Percentiles rank a stretch among this genome's conserved stretches.
phyloP scores from a whole-genome alignment of 2,113 vertebrate species.

The Pholis gunnellus region DNA sequence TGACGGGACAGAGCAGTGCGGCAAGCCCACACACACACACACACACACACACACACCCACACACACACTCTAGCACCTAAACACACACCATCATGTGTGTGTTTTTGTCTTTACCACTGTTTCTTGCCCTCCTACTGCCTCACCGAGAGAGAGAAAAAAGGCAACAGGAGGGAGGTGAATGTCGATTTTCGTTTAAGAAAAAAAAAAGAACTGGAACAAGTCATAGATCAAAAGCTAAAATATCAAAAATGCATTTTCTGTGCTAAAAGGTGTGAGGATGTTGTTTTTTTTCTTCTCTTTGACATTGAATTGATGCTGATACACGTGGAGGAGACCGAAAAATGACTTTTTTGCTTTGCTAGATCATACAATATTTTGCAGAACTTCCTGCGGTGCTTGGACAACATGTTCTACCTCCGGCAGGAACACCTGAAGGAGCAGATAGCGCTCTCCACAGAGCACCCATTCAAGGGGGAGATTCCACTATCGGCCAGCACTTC shows the following conservation, averaged over 20 bases:
- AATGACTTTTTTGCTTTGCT: background rate
- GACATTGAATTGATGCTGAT: slow-evolving; percentile 15
- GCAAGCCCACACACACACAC: slow-evolving; percentile 24
- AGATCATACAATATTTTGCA: slow-evolving; percentile 1
- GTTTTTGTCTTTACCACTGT: slow-evolving; percentile 11
- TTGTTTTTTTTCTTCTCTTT: background rate
- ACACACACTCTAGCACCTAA: slow-evolving; percentile 10
- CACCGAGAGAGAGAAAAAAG: slow-evolving; percentile 25
- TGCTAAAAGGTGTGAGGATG: background rate
- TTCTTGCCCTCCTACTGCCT: background rate
- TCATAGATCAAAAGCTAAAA: slow-evolving; percentile 33
- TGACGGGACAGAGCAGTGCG: slow-evolving; percentile 43
- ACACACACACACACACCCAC: slow-evolving; percentile 9
- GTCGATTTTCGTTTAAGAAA: slow-evolving; percentile 34
- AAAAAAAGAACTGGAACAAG: slow-evolving; percentile 30
- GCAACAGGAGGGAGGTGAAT: slow-evolving; percentile 7
- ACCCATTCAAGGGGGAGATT: background rate
- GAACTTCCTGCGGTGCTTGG: slow-evolving; percentile 1
- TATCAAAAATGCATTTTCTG: slow-evolving; percentile 23
- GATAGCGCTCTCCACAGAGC: slow-evolving; percentile 12
- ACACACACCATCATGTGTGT: slow-evolving; percentile 15
- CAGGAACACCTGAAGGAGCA: background rate
- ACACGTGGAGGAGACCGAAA: background rate
- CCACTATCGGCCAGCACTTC: background rate
- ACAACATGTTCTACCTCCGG: slow-evolving; percentile 9